Evolutionary conservation across 1,140 invertebrate species (phyloP), one percentile per base, ranked within the genome.

Genomic region (Cotesia glomerata): DNA sequence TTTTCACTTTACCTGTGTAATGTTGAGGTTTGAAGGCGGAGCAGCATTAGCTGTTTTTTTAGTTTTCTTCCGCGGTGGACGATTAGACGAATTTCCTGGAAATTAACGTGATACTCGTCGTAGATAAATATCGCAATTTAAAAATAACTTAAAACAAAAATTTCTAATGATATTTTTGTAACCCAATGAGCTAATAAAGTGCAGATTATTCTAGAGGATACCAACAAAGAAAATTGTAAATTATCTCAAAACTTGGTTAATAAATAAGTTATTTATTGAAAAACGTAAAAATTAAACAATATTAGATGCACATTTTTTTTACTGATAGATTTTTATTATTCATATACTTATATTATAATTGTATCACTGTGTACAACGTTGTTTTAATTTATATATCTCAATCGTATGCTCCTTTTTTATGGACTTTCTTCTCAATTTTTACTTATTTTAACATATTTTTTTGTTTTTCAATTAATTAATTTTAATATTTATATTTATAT

Each of bases 311-410:
- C 71, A 69, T 77, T 86, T 83, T 85, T 83, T 86, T 87, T 72
- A 72, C 86, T 87, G 87, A 88, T 88, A 86, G 85, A 86, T 88
- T 87, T 87, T 45, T 45, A 45, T 45, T 87, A 86, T 87, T 87
- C 84, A 87, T 87, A 86, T 86, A 84, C 86, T 87, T 88, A 87
- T 86, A 85, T 87, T 85, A 86, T 87, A 88, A 86, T 87, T 85
- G 84, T 88, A 87, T 88, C 85, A 88, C 85, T 87, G 87, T 87
- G 85, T 88, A 88, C 87, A 88, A 87, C 85, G 87, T 86, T 86
- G 84, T 87, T 26, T 26, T 72, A 81, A 85, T 85, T 86, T 85
- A 85, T 85, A 87, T 85, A 87, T 87, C 82, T 87, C 84, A 85
- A 83, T 86, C 81, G 79, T 85, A 85, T 84, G 82, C 70, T 78